Evolutionary conservation across 30 jellyfish, hydroid and myxozoan genomes (phyloP).

Genomic region (Pseudorhiza aurosa): DNA sequence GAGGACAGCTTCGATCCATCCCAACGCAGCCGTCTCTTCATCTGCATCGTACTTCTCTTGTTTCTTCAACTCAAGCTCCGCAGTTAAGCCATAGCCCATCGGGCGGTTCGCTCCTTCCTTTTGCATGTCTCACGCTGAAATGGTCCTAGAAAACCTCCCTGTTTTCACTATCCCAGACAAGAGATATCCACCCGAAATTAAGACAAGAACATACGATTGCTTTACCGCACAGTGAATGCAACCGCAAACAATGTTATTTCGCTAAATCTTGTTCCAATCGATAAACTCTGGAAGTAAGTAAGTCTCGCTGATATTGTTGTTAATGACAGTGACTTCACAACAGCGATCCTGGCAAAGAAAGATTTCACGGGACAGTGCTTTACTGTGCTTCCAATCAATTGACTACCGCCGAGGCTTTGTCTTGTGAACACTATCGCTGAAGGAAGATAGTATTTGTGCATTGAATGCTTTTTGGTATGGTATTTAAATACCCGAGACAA

Average conservation of each 20-base stretch:
- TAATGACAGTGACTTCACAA: conserved; percentile 2
- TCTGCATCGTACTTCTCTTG: conserved; percentile 77
- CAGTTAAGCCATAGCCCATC: conserved; percentile 88
- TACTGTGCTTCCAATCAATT: too few species aligned
- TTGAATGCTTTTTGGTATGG: background rate
- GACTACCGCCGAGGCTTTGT: too few species aligned
- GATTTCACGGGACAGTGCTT: conserved; percentile 8
- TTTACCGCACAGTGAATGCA: too few species aligned
- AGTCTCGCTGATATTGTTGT: background rate
- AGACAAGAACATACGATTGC: too few species aligned
- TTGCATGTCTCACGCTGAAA: conserved; percentile 14
- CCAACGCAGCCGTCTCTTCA: conserved; percentile 82
- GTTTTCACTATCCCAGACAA: background rate
- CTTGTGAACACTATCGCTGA: too few species aligned
- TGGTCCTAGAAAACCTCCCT: background rate
- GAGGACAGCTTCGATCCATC: conserved; percentile 94
- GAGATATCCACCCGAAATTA: too few species aligned
- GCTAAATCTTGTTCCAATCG: background rate
- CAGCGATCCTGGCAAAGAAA: background rate
- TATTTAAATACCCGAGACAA: conserved; percentile 29
- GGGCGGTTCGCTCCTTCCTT: conserved; percentile 90
- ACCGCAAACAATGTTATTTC: background rate
- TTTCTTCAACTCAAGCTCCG: conserved; percentile 72
- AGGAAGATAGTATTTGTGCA: too few species aligned
- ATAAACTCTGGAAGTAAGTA: background rate